Evolutionary conservation across 2,888 invertebrate species (phyloP).

Genomic region (Heteropelma amictum): DNA sequence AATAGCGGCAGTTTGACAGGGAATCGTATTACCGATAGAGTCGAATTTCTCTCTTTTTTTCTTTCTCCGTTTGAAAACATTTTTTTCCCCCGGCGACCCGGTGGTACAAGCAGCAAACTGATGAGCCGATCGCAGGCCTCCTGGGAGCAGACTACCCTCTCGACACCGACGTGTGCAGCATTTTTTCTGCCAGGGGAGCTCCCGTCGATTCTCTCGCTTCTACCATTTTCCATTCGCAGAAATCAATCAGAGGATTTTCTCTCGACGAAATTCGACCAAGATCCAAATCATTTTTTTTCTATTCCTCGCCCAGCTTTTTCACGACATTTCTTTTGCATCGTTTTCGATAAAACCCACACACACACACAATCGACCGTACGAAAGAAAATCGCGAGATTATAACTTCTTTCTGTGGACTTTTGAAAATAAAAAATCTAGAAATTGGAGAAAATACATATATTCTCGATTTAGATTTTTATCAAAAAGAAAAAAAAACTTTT

Average conservation of each 20-base stretch:
- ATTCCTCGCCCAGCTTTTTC: neutral
- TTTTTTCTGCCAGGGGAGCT: slow-evolving; percentile 50
- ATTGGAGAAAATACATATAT: no score
- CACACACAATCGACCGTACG: neutral
- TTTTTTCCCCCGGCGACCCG: slow-evolving; percentile 11
- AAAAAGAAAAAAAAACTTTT: no score
- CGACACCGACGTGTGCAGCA: slow-evolving; percentile 48
- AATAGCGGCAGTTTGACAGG: neutral
- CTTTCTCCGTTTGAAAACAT: neutral
- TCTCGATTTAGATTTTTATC: neutral
- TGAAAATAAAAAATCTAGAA: neutral
- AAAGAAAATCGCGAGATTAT: slow-evolving; percentile 1
- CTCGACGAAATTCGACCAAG: slow-evolving; percentile 18
- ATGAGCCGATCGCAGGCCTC: slow-evolving; percentile 53
- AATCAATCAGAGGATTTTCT: slow-evolving; percentile 48
- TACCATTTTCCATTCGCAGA: slow-evolving; percentile 39
- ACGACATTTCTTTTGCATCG: no score
- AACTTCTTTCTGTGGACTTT: neutral
- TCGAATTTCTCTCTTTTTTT: no score
- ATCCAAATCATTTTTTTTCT: neutral
- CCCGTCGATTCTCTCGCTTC: slow-evolving; percentile 44
- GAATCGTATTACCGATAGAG: slow-evolving; percentile 22
- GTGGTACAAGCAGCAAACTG: slow-evolving; percentile 52
- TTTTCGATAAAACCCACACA: no score
- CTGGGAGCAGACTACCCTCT: slow-evolving; percentile 49